A percentile compares a stretch with the other conserved stretches of the same genome.
Conservation (phyloP, 2,888 invertebrate species). For the Malacosoma neustria region DNA sequence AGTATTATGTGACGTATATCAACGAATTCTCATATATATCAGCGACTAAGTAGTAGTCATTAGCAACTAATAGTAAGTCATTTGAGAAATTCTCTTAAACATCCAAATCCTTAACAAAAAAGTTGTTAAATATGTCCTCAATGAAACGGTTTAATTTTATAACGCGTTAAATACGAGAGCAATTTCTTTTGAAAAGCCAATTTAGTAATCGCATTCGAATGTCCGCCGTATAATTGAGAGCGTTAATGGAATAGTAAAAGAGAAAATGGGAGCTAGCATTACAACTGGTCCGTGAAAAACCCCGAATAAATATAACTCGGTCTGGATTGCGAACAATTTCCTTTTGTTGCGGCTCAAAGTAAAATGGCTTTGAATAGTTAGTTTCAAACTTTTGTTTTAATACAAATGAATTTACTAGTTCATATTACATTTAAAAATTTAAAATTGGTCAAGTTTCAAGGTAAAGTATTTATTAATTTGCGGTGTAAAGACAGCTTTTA, state of each 20-base stretch:
- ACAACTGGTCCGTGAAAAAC: constrained; percentile 9
- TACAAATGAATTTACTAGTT: too few species aligned
- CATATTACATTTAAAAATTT: too few species aligned
- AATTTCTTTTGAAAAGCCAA: constrained; percentile 21
- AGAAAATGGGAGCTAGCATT: constrained; percentile 17
- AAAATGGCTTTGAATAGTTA: not conserved
- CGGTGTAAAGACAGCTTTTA: too few species aligned
- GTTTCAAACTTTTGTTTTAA: not conserved
- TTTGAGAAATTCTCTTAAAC: too few species aligned
- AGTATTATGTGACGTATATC: too few species aligned
- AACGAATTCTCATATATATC: too few species aligned
- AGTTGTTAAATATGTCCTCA: too few species aligned
- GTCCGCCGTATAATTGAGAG: constrained; percentile 29
- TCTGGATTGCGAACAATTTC: constrained; percentile 3
- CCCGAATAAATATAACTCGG: constrained; percentile 1
- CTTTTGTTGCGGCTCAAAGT: not conserved
- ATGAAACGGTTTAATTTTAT: constrained; percentile 18
- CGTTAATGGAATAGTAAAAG: constrained; percentile 32
- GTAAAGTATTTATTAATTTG: too few species aligned
- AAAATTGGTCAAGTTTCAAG: too few species aligned
- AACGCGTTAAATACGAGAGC: constrained; percentile 15
- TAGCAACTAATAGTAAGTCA: too few species aligned
- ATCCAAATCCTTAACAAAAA: too few species aligned
- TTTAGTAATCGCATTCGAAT: constrained; percentile 29
- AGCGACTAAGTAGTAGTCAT: too few species aligned